Base-by-base conservation (phyloP, 2,888 invertebrate genomes). In the Opisthograptis luteolata region DNA sequence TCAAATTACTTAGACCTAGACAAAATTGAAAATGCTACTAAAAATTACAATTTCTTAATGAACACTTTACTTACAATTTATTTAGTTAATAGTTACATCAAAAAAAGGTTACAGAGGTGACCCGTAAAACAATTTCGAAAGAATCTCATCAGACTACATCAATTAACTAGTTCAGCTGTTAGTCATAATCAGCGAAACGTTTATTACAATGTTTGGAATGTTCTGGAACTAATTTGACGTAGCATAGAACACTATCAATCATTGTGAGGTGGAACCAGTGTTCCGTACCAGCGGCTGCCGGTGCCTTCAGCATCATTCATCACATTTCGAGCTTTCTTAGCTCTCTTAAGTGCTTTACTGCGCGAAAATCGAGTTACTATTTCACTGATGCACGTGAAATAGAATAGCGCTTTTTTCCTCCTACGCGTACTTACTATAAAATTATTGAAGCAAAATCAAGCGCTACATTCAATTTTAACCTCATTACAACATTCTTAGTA, bases 211-310 rank as follows among this genome's bases (percentile, higher is more conserved):
- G 62, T 58, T 47, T 46, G 60, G 59, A 64, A 67, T 64, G 64
- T 65, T 64, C 61, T 61, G 62, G 60, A 64, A 68, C 70, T 78
- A 78, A 83, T 81, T 81, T 73, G 61, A 73, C 73, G 65, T 65
- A 68, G 66, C 69, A 73, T 76, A 74, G 76, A 79, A 70, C 70
- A 75, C 78, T 81, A 88, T 88, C 87, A 84, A 89, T 89, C 89
- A 87, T 82, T 58, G 60, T 59, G 63, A 65, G 57, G 66, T 62
- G 66, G 66, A 69, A 66, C 76, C 78, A 73, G 58, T 75, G 83
- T 80, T 79, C 79, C 80, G 78, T 67, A 66, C 68, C 73, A 71
- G 62, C 70, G 76, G 73, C 60, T 65, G 61, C 63, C 60, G 60
- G 36, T 48, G 55, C 64, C 64, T 65, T 64, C 73, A 17, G 12